Conservation (phyloP, 2,888 invertebrate species). For the Schizaphis graminum region DNA sequence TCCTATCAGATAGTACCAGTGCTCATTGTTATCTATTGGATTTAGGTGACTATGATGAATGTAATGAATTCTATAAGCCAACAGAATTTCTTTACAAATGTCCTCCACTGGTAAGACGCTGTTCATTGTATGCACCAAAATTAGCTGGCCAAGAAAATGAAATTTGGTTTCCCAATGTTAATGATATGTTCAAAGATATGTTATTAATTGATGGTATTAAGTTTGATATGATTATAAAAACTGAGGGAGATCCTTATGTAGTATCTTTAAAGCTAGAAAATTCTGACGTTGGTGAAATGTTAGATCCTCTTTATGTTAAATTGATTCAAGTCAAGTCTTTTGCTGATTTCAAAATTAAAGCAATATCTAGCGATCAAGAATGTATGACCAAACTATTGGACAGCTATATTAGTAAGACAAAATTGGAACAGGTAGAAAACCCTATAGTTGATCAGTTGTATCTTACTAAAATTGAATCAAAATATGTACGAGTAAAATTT, state of each 20-base stretch:
- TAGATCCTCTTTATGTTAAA: conserved; percentile 13
- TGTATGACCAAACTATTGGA: not conserved
- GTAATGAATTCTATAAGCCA: conserved; percentile 45
- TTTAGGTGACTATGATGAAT: conserved; percentile 34
- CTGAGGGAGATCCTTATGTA: conserved; percentile 20
- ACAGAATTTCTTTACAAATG: conserved; percentile 30
- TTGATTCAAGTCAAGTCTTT: conserved; percentile 38
- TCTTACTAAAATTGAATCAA: not conserved
- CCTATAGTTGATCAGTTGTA: conserved; percentile 15
- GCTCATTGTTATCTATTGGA: conserved; percentile 55
- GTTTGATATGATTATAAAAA: conserved; percentile 50
- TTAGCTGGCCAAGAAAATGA: conserved; percentile 38
- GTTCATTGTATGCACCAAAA: conserved; percentile 23
- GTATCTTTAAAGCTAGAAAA: not conserved
- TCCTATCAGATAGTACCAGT: not conserved
- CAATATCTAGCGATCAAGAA: conserved; percentile 16
- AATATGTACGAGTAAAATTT: conserved; percentile 28
- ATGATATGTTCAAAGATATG: conserved; percentile 56
- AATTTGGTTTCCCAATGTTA: conserved; percentile 53
- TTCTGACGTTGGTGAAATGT: conserved; percentile 9
- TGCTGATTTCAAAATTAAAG: conserved; percentile 24
- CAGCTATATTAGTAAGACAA: not conserved
- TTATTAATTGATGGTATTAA: not conserved
- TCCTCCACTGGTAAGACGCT: conserved; percentile 50
- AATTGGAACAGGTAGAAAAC: not conserved